These are phyloP conservation scores for Pedionomus torquatus DNA, from an alignment of 2,113 vertebrate genomes.

Conservation along the genomic window DNA sequence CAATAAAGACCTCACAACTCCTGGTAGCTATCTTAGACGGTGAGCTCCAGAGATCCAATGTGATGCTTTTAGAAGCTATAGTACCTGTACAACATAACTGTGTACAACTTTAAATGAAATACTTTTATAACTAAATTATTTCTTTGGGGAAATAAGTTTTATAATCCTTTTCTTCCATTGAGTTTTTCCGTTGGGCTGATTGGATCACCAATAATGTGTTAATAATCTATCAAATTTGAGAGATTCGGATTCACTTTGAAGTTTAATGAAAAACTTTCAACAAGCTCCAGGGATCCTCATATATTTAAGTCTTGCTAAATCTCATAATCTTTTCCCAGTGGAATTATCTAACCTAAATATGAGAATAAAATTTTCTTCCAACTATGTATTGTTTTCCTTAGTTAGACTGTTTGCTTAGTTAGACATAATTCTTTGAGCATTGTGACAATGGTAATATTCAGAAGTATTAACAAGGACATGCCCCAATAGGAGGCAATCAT, in stretches of 20 bases:
- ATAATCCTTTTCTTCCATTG: neutral
- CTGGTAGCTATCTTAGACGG: neutral
- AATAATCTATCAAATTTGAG: neutral
- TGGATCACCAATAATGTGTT: neutral
- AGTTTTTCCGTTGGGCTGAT: neutral
- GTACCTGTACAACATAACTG: neutral
- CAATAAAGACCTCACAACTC: neutral
- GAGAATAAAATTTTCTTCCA: neutral
- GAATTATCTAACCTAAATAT: neutral
- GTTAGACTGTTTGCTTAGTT: neutral
- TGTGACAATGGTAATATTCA: accelerated
- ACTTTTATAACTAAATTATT: neutral
- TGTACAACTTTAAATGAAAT: neutral
- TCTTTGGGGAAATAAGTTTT: neutral
- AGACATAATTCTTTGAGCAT: neutral
- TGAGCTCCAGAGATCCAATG: neutral
- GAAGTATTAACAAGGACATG: neutral
- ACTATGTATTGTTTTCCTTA: neutral
- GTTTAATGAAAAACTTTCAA: neutral
- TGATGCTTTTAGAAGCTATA: neutral
- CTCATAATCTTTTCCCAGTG: neutral
- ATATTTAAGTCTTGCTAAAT: neutral
- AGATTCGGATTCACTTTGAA: neutral
- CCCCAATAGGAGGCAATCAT: neutral
- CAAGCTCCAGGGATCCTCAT: neutral